Conservation (phyloP, 2,113 vertebrate species). For the Strix aluco region DNA sequence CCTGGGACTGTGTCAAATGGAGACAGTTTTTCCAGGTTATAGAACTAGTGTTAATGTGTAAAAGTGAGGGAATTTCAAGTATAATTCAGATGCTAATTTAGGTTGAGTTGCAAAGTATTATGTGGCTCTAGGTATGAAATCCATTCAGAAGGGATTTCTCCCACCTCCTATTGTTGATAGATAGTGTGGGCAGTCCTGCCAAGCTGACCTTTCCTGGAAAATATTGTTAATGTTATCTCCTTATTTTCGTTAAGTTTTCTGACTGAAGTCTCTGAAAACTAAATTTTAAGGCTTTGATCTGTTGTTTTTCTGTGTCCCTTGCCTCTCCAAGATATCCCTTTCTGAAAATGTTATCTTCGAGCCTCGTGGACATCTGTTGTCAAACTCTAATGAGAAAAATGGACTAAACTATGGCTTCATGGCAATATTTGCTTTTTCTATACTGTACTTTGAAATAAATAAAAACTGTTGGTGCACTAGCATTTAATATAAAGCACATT, state of each 20-base stretch:
- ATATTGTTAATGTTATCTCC: not conserved
- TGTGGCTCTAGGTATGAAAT: not conserved
- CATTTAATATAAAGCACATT: not conserved
- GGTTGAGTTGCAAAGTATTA: not conserved
- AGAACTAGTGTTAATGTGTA: not conserved
- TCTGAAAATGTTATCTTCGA: not conserved
- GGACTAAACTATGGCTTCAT: not conserved
- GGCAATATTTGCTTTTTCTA: not conserved
- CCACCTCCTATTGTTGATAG: not conserved
- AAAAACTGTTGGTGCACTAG: not conserved
- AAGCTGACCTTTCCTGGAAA: not conserved
- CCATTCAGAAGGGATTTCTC: not conserved
- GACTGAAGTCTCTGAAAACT: not conserved
- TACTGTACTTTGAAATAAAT: not conserved
- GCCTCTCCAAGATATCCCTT: not conserved
- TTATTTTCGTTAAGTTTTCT: not conserved
- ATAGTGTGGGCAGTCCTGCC: not conserved
- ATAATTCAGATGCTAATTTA: not conserved
- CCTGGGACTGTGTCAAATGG: not conserved
- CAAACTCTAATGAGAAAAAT: not conserved
- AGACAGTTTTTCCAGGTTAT: not conserved
- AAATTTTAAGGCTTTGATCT: not conserved
- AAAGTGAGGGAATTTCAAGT: not conserved
- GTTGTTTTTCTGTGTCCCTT: not conserved
- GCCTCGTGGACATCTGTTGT: not conserved